Base-by-base conservation (phyloP, 92 coral and sea anemone species). In the Actinostola sp. region DNA sequence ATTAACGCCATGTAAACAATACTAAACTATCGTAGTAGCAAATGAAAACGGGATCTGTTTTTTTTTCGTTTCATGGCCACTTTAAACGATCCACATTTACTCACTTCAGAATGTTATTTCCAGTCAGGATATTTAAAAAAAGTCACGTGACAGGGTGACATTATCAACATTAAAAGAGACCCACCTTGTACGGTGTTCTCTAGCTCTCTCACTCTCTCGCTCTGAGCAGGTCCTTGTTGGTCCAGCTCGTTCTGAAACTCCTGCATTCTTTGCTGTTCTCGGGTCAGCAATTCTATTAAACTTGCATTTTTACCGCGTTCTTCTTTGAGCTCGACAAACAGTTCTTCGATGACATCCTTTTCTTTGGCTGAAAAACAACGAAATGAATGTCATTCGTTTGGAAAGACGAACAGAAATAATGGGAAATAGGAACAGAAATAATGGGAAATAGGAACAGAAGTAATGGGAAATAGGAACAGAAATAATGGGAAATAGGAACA, bases 161-260 rank as follows among this genome's bases (percentile, higher is more conserved):
- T n/a, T 23, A 55, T 2, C n/a, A 48, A 20, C n/a, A 20, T 6
- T 4, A 4, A 24, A 17, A 29, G 1, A 15, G 5, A 29, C 28
- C 42, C 2, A 81, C 96, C 98, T 83, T 88, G 81, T 53, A 91
- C 82, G 19, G 79, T 72, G 54, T 71, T 77, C 42, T 88, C 77
- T 5, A 85, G 86, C 14, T 94, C 77, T 16, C 66, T 73, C 1
- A 82, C 84, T 44, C 84, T 84, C 45, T 72, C 90, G 1, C 36
- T 57, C 16, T 83, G 66, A 12, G 78, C 71, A 31, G 84, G 81
- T 28, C 52, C 77, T 17, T 76, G 66, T 38, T 86, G 74, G 39
- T 76, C 88, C 24, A 86, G 77, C 21, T 56, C 52, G 17, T 58
- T 72, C 36, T 80, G 70, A 15, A 85, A 74, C n/a, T 75, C 78